A percentile compares a stretch with the other conserved stretches of the same genome.
phyloP scores from a whole-genome alignment of 2,797 vertebrate species.

The Podarcis siculus region DNA sequence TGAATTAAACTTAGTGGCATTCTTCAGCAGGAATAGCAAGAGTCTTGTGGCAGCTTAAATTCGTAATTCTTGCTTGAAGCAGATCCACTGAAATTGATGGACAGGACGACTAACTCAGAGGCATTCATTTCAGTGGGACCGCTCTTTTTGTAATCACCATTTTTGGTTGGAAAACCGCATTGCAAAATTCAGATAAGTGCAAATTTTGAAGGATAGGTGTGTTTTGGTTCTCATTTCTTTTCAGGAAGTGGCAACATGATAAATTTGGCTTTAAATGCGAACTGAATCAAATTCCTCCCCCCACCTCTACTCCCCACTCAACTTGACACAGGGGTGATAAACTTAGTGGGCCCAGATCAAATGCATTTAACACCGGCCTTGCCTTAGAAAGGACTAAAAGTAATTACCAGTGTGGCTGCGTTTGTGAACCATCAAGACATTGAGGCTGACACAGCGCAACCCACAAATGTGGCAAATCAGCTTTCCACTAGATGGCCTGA shows the following conservation, averaged over 20 bases:
- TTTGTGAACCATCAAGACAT: slow-evolving; percentile 96
- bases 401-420: slow-evolving; percentile 95
- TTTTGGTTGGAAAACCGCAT: no score
- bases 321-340: not conserved
- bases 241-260: no score
- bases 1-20: not conserved
- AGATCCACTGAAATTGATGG: no score
- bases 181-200: no score
- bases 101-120: no score
- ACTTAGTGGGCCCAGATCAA: not conserved
- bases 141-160: no score
- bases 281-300: no score
- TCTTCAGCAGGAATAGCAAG: not conserved
- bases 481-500: slow-evolving; percentile 82
- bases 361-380: slow-evolving; percentile 38
- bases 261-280: no score
- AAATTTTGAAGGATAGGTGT: no score
- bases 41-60: not conserved
- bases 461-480: slow-evolving; percentile 94
- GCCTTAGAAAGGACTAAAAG: slow-evolving; percentile 53
- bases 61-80: no score
- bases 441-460: slow-evolving; percentile 94
- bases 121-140: no score
- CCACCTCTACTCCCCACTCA: not conserved
- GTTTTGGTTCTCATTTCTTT: no score